Evolutionary conservation across 1,140 invertebrate genomes (phyloP).

Genomic region (Coenobita brevimanus): DNA sequence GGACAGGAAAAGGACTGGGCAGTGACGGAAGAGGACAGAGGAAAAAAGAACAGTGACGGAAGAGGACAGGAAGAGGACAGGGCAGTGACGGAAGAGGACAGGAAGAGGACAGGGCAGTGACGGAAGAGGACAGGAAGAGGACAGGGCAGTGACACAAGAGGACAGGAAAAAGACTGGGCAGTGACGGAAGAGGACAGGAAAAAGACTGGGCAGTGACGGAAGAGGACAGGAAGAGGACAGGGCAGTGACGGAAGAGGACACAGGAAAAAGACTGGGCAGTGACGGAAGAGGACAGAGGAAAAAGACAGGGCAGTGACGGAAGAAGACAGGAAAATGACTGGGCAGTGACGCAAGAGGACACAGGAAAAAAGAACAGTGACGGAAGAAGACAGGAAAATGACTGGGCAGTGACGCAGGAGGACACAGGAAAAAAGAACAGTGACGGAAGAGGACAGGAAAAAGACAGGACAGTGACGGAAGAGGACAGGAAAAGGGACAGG

Average conservation of each 20-base stretch:
- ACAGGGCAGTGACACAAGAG: neutral
- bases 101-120: too few species aligned
- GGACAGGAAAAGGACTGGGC: too few species aligned
- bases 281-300: neutral
- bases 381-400: constrained; percentile 2
- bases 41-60: neutral
- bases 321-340: too few species aligned
- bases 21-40: neutral
- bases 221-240: too few species aligned
- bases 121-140: too few species aligned
- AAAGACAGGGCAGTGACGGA: neutral
- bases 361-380: neutral
- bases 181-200: too few species aligned
- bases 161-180: too few species aligned
- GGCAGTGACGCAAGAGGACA: neutral
- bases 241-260: too few species aligned
- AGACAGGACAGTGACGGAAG: neutral
- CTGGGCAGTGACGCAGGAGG: neutral
- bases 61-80: too few species aligned
- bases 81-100: too few species aligned
- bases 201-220: too few species aligned
- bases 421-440: neutral
- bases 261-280: too few species aligned
- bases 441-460: neutral
- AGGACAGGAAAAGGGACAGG: neutral